These are phyloP conservation scores for Monomorium pharaonis DNA, from an alignment of 1,140 invertebrate species.

Conservation along the genomic window DNA sequence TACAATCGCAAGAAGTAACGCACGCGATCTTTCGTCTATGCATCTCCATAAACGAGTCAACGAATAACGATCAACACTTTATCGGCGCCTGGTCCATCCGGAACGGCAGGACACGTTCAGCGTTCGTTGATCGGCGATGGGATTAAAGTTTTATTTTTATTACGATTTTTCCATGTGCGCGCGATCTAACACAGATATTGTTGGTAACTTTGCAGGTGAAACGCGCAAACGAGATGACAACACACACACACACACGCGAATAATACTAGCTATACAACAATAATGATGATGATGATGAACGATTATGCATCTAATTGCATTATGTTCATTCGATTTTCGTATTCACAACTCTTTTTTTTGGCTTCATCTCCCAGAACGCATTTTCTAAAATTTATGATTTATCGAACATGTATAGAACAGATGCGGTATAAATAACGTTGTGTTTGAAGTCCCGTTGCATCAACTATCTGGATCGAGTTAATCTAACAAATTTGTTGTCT, in stretches of 20 bases:
- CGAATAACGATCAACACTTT: not conserved
- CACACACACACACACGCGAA: not conserved
- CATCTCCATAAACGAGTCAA: not conserved
- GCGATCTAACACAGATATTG: conserved; percentile 25
- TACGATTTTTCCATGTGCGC: conserved; percentile 13
- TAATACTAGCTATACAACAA: not conserved
- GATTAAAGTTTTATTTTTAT: conserved; percentile 24
- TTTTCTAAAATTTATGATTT: not conserved
- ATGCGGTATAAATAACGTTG: not conserved
- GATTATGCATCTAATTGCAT: not conserved
- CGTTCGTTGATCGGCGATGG: not conserved
- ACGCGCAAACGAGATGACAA: conserved; percentile 2
- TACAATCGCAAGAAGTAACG: not conserved
- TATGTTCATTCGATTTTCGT: conserved; percentile 7
- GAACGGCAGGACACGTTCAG: not conserved
- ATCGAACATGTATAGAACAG: not conserved
- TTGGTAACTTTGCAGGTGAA: conserved; percentile 30
- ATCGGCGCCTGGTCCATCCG: not conserved
- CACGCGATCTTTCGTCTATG: not conserved
- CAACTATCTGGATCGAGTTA: not conserved
- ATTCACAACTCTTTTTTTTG: not conserved
- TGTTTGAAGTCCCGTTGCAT: not conserved
- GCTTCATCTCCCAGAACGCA: not conserved
- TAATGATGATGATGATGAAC: not conserved
- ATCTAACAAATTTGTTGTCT: conserved; percentile 1